Conservation (phyloP, 2,888 invertebrate species). For the Phyllotreta striolata region DNA sequence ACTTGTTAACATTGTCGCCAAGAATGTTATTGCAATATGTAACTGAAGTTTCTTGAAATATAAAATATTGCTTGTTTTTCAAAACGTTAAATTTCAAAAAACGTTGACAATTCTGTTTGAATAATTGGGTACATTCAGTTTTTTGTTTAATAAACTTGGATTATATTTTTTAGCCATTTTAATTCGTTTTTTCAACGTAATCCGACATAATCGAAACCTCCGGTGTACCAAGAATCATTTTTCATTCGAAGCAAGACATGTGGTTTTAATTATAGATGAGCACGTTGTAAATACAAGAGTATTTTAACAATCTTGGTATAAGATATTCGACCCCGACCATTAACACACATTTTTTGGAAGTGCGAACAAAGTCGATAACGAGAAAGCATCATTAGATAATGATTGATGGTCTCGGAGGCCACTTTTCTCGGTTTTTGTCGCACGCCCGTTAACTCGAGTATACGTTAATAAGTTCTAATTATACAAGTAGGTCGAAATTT, state of each 20-base stretch:
- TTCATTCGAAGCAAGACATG: constrained; percentile 14
- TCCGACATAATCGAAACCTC: background rate
- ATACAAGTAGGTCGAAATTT: background rate
- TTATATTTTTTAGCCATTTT: too few species aligned
- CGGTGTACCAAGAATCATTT: constrained; percentile 8
- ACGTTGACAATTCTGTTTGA: too few species aligned
- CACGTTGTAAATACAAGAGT: constrained; percentile 23
- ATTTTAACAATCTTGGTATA: constrained; percentile 28
- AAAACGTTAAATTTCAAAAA: too few species aligned
- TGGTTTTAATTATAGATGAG: constrained; percentile 30
- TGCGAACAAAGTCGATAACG: constrained; percentile 37
- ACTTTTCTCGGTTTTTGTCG: constrained; percentile 23
- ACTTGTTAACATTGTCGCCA: too few species aligned
- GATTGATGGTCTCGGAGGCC: constrained; percentile 26
- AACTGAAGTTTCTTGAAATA: too few species aligned
- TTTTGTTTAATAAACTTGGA: too few species aligned
- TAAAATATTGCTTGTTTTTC: too few species aligned
- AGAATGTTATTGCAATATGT: too few species aligned
- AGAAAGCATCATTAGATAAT: constrained; percentile 31
- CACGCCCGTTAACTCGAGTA: constrained; percentile 11
- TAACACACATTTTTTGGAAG: constrained; percentile 34
- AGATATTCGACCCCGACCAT: constrained; percentile 28
- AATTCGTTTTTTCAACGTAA: too few species aligned
- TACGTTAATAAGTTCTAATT: constrained; percentile 14
- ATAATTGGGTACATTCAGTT: too few species aligned